phyloP scores from a whole-genome alignment of 2,888 invertebrate genomes.

The Apodemia mormo region DNA sequence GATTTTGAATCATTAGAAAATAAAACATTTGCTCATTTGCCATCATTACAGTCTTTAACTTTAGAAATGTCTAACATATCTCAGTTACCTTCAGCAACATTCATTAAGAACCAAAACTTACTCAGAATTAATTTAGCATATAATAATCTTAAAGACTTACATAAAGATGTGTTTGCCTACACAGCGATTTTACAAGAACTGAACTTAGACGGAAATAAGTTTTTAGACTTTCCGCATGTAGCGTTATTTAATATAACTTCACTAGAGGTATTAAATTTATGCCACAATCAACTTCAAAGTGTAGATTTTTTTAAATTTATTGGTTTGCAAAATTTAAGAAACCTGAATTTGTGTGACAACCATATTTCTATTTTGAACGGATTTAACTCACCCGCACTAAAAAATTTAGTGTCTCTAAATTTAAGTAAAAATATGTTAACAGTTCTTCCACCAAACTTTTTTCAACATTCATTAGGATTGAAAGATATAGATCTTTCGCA shows the following conservation, averaged over 20 bases:
- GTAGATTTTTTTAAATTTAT: slow-evolving; percentile 90
- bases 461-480: slow-evolving; percentile 86
- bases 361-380: slow-evolving; percentile 88
- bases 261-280: slow-evolving; percentile 86
- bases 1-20: slow-evolving; percentile 88
- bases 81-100: slow-evolving; percentile 85
- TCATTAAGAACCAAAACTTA: slow-evolving; percentile 89
- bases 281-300: slow-evolving; percentile 85
- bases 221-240: slow-evolving; percentile 89
- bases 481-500: slow-evolving; percentile 89
- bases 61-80: slow-evolving; percentile 86
- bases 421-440: slow-evolving; percentile 88
- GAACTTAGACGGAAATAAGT: slow-evolving; percentile 86
- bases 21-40: slow-evolving; percentile 88
- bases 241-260: slow-evolving; percentile 88
- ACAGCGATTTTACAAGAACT: slow-evolving; percentile 89
- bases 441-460: slow-evolving; percentile 90
- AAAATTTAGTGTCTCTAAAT: slow-evolving; percentile 87
- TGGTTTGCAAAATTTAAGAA: slow-evolving; percentile 87
- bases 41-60: slow-evolving; percentile 88
- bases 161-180: slow-evolving; percentile 87
- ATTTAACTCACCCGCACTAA: slow-evolving; percentile 88
- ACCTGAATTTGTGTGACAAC: slow-evolving; percentile 88
- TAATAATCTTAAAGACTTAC: slow-evolving; percentile 85
- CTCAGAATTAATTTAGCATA: slow-evolving; percentile 87